Conservation (phyloP, 2,797 vertebrate genomes). For the Halcyon chelicuti region DNA sequence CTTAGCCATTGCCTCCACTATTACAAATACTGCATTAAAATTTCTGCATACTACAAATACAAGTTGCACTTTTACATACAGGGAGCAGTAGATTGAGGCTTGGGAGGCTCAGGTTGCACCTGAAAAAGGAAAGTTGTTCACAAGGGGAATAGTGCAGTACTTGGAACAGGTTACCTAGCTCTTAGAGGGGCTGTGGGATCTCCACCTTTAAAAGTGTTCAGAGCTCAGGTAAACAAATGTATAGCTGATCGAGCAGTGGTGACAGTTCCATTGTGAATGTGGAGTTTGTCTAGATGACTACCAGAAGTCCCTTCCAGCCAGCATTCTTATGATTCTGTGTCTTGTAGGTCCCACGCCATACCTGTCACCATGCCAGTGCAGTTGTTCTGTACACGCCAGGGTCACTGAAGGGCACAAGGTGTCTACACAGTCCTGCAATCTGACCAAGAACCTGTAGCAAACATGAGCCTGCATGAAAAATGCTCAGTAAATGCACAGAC, state of each 20-base stretch:
- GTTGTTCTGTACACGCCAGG: neutral
- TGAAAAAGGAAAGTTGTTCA: neutral
- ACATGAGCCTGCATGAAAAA: neutral
- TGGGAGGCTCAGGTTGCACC: neutral
- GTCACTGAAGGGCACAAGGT: neutral
- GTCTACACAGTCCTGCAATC: neutral
- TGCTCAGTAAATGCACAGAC: fast-evolving
- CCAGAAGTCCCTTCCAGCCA: neutral
- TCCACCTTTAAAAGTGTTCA: neutral
- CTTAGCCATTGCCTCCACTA: neutral
- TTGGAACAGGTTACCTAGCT: neutral
- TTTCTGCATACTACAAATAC: neutral
- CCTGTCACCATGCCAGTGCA: neutral
- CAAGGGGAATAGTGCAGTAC: neutral
- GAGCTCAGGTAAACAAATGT: neutral
- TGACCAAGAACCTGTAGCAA: neutral
- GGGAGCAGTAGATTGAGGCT: neutral
- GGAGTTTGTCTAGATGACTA: neutral
- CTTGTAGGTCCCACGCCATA: fast-evolving
- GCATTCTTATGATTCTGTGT: neutral
- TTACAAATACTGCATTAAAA: neutral
- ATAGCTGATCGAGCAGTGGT: fast-evolving
- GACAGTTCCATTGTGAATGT: neutral
- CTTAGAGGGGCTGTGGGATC: neutral
- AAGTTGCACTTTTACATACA: neutral